These are phyloP conservation scores for Rotaria socialis DNA, from an alignment of 2,888 invertebrate genomes.

Conservation along the genomic window DNA sequence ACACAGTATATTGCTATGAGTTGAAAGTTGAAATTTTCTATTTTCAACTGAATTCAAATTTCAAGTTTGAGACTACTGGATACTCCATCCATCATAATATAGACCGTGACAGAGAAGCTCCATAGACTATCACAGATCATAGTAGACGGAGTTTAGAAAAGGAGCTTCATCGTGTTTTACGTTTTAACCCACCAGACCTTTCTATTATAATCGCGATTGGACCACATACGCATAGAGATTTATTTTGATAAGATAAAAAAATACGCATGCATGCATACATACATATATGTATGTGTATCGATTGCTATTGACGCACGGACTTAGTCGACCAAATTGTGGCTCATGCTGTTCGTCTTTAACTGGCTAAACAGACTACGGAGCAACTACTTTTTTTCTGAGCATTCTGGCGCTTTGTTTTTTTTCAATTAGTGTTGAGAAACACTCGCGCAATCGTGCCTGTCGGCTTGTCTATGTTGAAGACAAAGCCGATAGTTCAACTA, in stretches of 20 bases:
- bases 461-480: background rate
- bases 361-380: background rate
- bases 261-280: background rate
- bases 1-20: too few relatives aligned
- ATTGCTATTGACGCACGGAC: background rate
- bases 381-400: background rate
- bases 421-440: background rate
- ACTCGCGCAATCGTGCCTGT: constrained; percentile 21
- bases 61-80: too few relatives aligned
- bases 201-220: background rate
- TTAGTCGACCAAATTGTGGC: background rate
- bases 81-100: too few relatives aligned
- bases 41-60: too few relatives aligned
- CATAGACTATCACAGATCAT: too few relatives aligned
- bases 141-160: too few relatives aligned
- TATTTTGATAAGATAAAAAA: background rate
- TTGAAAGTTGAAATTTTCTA: too few relatives aligned
- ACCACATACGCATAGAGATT: background rate
- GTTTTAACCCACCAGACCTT: too few relatives aligned
- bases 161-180: too few relatives aligned
- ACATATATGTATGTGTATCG: background rate
- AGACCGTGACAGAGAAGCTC: too few relatives aligned
- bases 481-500: background rate
- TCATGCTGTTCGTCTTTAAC: background rate
- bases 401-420: background rate